Evolutionary conservation across 2,797 vertebrate species (phyloP).

Genomic region (Staurois parvus): DNA sequence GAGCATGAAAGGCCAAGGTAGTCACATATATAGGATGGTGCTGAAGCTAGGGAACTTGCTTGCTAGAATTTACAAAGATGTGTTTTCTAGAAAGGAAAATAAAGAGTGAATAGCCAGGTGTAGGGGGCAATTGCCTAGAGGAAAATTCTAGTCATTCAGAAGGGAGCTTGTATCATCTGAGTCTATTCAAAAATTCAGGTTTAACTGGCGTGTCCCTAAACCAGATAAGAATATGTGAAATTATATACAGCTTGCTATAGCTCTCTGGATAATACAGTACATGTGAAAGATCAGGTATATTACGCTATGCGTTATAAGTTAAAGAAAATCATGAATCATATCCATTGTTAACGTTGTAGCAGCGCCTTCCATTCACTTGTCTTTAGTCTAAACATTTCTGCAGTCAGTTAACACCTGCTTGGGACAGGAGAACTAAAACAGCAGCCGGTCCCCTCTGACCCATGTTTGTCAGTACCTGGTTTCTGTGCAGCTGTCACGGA

Average conservation of each 20-base stretch:
- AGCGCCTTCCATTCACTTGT: background rate
- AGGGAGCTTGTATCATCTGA: background rate
- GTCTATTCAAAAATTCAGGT: background rate
- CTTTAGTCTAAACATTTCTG: constrained; percentile 35
- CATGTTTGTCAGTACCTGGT: constrained; percentile 47
- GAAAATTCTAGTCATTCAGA: background rate
- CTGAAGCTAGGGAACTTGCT: too few relatives aligned
- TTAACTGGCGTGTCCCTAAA: background rate
- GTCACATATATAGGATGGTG: too few relatives aligned
- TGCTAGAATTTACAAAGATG: background rate
- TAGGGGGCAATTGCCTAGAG: background rate
- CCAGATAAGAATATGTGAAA: background rate
- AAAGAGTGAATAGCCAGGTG: background rate
- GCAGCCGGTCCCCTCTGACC: constrained; percentile 29
- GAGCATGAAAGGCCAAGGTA: too few relatives aligned
- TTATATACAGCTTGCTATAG: background rate
- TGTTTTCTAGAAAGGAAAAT: background rate
- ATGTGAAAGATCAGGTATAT: background rate
- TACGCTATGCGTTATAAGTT: background rate
- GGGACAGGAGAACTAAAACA: constrained; percentile 25
- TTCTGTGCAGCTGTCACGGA: constrained; percentile 27
- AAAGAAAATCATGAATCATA: background rate
- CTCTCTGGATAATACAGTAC: background rate
- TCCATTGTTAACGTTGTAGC: background rate
- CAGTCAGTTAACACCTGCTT: constrained; percentile 35